Evolutionary conservation across 2,113 vertebrate species (phyloP), one percentile per base, ranked within the genome.

Genomic region (Motacilla alba): DNA sequence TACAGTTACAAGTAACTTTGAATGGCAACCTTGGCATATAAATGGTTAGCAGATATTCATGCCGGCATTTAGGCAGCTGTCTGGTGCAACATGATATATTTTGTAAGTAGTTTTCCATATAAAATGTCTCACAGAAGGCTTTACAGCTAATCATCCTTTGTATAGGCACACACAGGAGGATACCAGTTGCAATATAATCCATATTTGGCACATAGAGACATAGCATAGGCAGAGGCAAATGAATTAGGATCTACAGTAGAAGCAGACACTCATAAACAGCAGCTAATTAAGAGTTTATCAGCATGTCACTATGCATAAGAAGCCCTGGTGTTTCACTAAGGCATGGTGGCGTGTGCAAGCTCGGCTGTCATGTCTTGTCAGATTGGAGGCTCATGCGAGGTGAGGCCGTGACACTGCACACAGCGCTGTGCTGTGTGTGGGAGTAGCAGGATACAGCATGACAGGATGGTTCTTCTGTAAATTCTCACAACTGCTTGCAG

Each of bases 221-320:
- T 37, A 18, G n/a, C n/a, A 87, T n/a, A 94, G 80, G 52, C 79
- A 86, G 72, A 83, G 64, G 41, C 14, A 68, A 86, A 59, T 77
- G 72, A 93, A 87, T 92, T 64, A 68, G 53, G 76, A 78, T 72
- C 47, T 68, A 46, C 56, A 87, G 55, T 76, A 70, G 83, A 93
- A 81, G 62, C 60, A 83, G 83, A 85, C 67, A 63, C 53, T 83
- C 12, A 0, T 90, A 92, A 96, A 75, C 73, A 95, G 70, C 64
- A 80, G 90, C 85, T 94, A 93, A 90, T 94, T 92, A 88, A 95
- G 91, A 91, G 85, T 96, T 94, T 92, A 83, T 83, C 88, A 84
- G 75, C 70, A 70, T 94, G 88, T 81, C 88, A 90, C 83, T 90
- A 28, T 68, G 56, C 76, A 75, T 28, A 74, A 80, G 75, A 60